Base-by-base conservation (phyloP, 2,888 invertebrate species). In the Seira ritae region DNA sequence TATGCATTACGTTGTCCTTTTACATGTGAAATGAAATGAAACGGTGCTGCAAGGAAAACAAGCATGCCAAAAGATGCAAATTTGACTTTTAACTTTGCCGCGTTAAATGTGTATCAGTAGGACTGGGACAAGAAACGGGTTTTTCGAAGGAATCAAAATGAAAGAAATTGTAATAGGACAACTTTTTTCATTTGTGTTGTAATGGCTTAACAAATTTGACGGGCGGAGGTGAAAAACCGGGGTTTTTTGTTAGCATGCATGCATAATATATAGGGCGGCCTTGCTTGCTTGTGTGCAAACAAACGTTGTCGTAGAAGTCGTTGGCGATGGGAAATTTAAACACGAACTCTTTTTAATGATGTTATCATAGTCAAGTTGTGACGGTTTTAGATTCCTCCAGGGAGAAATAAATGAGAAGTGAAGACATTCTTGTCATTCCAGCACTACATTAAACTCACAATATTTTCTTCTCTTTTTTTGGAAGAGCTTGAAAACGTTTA, bases 361-460 rank as follows among this genome's bases (percentile, higher is more conserved):
- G 55, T 55, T 55, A 55, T 55, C 55, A 17, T 55, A 55, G 55
- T 55, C 55, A 55, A n/a, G 6, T 55, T 55, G 17, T 17, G 55
- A 55, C 1, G 17, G 3, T 55, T 55, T 55, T 12, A 17, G 55
- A 17, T 55, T 55, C n/a, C 55, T 55, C 55, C 55, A 55, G 55
- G 55, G 62, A n/a, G 12, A 62, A 1, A 62, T 20, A 62, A 62
- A 62, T 62, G 62, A n/a, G 50, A 50, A 50, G 50, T 50, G 50
- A 62, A 62, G 62, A 62, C 62, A 62, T 62, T 62, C 62, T 62
- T 20, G 62, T 20, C 62, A 62, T 62, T 62, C 62, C 22, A 62
- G 20, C 62, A 20, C 15, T 50, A 50, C 31, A 31, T 31, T 31
- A 31, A 4, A 8, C 8, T 31, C 31, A 31, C 31, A 31, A 31